Evolutionary conservation across 2,888 invertebrate species (phyloP), one percentile per base, ranked within the genome.

Genomic region (Dryobotodes eremita): DNA sequence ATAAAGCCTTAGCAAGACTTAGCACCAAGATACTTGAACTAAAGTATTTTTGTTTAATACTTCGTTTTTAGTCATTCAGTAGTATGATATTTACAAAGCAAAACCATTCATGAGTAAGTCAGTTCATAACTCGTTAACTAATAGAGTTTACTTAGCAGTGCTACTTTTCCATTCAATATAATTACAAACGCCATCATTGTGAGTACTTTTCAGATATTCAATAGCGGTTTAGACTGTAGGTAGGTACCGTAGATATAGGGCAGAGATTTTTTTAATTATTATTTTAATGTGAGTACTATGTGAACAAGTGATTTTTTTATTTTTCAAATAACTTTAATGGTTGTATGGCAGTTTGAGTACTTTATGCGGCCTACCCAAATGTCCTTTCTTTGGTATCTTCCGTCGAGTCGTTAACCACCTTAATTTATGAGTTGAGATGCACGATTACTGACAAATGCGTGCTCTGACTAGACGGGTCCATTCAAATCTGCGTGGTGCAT

Each of bases 61-160:
- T n/a, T n/a, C n/a, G n/a, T n/a, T n/a, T n/a, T n/a, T 13, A 3
- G 23, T 50, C 55, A 57, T 68, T 31, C 31, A 46, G 31, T n/a
- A 62, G n/a, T 17, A 36, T n/a, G 3, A 71, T 46, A 50, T 61
- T 71, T 31, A 48, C 48, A 50, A 15, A 77, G 17, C 48, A 50
- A 68, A 36, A 50, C 50, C 46, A 61, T 71, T 61, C 17, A 69
- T 31, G 11, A 59, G 53, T 80, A 36, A 80, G 26, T 69, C 23
- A 79, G 59, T 36, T 42, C 42, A n/a, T 20, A 61, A 53, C 72
- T 71, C 53, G 80, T 80, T 71, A 61, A 73, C 62, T 65, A 74
- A 50, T 17, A 46, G 57, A 73, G 64, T 74, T 81, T 71, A 31
- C 59, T 53, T 20, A 71, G 20, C 80, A 26, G 61, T 80, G 72